Percentiles rank a stretch among this genome's conserved stretches.
Evolutionary conservation across 2,888 invertebrate species (phyloP).

Genomic region (Meghimatium bilineatum): DNA sequence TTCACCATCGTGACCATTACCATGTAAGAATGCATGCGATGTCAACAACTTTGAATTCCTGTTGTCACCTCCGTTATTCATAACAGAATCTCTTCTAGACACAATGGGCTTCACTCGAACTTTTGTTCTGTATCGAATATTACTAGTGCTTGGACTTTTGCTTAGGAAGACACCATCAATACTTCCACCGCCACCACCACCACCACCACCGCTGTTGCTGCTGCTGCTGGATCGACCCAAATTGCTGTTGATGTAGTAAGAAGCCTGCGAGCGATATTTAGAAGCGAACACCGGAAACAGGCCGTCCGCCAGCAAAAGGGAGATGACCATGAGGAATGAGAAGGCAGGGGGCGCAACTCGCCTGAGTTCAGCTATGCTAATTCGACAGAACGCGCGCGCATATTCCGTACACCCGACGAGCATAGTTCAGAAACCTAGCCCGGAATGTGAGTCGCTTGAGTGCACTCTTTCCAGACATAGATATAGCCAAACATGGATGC

Average conservation of each 20-base stretch:
- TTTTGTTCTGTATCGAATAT: constrained; percentile 15
- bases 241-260: constrained; percentile 9
- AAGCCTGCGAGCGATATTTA: constrained; percentile 26
- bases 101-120: neutral
- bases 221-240: neutral
- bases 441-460: constrained; percentile 9
- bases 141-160: constrained; percentile 10
- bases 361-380: constrained; percentile 46
- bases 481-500: constrained; percentile 30
- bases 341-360: constrained; percentile 38
- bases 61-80: neutral
- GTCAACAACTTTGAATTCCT: neutral
- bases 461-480: constrained; percentile 43
- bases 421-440: constrained; percentile 45
- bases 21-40: constrained; percentile 3
- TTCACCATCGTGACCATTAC: neutral
- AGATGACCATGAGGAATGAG: constrained; percentile 46
- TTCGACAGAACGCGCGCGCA: constrained; percentile 43
- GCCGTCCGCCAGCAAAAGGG: constrained; percentile 40
- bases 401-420: constrained; percentile 30
- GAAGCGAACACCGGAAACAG: constrained; percentile 39
- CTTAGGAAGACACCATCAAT: constrained; percentile 16
- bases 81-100: neutral
- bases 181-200: neutral
- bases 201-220: constrained; percentile 1